phyloP scores from a whole-genome alignment of 2,797 vertebrate species.

The Gephyroberyx darwinii region DNA sequence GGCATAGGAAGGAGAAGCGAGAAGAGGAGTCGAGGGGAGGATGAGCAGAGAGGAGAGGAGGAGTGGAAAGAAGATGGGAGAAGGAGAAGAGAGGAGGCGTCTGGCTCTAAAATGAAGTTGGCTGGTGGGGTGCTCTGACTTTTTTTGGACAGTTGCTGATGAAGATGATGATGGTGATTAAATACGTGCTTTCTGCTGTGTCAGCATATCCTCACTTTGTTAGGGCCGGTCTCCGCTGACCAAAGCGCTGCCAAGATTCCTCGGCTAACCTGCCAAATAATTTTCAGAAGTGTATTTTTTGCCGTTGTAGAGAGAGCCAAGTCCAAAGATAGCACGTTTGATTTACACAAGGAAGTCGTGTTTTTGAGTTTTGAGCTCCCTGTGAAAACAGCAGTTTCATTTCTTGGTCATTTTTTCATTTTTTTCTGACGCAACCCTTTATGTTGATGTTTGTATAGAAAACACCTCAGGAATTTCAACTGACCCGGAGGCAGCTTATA shows the following conservation, averaged over 20 bases:
- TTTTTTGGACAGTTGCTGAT: slow-evolving; percentile 51
- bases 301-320: slow-evolving; percentile 51
- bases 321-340: slow-evolving; percentile 68
- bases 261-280: slow-evolving; percentile 84
- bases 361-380: slow-evolving; percentile 59
- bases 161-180: slow-evolving; percentile 82
- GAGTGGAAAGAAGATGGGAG: slow-evolving; percentile 40
- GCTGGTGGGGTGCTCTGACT: neutral
- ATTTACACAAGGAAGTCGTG: slow-evolving; percentile 65
- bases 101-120: too few relatives aligned
- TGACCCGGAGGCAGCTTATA: neutral
- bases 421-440: too few relatives aligned
- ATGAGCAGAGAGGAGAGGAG: neutral
- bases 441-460: slow-evolving; percentile 45
- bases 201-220: slow-evolving; percentile 91
- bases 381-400: slow-evolving; percentile 42
- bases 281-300: slow-evolving; percentile 79
- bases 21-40: slow-evolving; percentile 7
- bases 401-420: slow-evolving; percentile 43
- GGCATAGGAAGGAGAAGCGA: neutral
- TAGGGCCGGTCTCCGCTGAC: slow-evolving; percentile 86
- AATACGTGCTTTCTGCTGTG: slow-evolving; percentile 86
- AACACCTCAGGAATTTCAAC: slow-evolving; percentile 53
- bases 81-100: slow-evolving; percentile 47
- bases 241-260: slow-evolving; percentile 86